Base-by-base conservation (phyloP, 2,888 invertebrate species). In the Sipunculus nudus region DNA sequence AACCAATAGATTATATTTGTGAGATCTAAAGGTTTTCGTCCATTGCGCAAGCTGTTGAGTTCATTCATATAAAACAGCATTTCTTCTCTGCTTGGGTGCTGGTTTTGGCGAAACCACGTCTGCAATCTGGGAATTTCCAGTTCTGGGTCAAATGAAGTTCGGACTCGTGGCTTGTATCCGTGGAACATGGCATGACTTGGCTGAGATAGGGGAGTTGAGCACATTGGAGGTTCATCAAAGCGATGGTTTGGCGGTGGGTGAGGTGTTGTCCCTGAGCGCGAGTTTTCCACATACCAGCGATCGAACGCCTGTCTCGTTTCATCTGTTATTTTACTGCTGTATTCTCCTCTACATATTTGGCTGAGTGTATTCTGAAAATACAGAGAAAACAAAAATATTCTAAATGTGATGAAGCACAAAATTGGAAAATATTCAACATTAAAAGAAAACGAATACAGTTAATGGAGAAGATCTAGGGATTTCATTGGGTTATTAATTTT, bases 91-190 rank as follows among this genome's bases (percentile, higher is more conserved):
- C 94, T 93, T 0, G 99, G 99, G 83, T 98, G 98, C 75, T 96
- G 96, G 84, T 98, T 98, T 80, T 95, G 94, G 41, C 91, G 89
- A 86, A 98, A 99, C 97, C 98, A 98, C 72, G 93, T 89, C 81
- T 98, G 97, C 53, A 99, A 86, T 78, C 96, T 93, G 0, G 98
- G 97, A 66, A 99, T 85, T 85, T 99, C 98, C 77, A 95, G 87
- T 84, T 97, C 96, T 0, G 96, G 96, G 84, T 97, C 96, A 78
- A 97, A 97, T 78, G 95, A 96, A 21, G 96, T 96, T 70, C 97
- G 88, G 93, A 96, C 95, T 75, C 96, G 88, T 3, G 83, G 80
- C 59, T 79, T 77, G 31, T 23, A 21, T 38, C 23, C 23, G n/a
- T 21, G 6, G 61, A 19, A 28, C 29, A 45, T 50, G 53, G 53